Evolutionary conservation across 2,113 vertebrate genomes (phyloP), one percentile per base, ranked within the genome.

Genomic region (Mus spicilegus): DNA sequence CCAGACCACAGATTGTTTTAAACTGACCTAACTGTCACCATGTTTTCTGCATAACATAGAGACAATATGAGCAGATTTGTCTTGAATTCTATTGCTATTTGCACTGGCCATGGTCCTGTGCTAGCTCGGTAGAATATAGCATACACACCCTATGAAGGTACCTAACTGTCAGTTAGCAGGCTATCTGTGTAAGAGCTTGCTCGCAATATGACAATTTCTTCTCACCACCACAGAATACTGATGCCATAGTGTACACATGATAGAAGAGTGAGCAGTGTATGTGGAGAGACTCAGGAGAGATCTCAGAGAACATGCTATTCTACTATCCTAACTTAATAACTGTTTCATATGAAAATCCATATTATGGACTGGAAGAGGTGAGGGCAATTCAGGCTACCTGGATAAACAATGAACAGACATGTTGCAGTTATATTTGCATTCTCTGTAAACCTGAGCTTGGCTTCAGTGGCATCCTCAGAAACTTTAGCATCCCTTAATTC

Each of bases 331-430:
- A 7, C 17, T 17, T 63, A 81, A 46, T 58, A 12, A 51, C 90
- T 39, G 42, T 28, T 94, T 87, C 46, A 75, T 90, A 73, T 1
- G 82, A 91, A 91, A 61, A 28, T 81, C 26, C 76, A 5, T 20
- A 19, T 91, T 77, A 91, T 22, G 3, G 76, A 39, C 33, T 89
- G 92, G 82, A n/a, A 96, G 72, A 73, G 63, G 26, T 3, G 5
- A 36, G 77, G 73, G 36, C 82, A 93, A 84, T 20, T 56, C 56
- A 95, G 39, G 33, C 5, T 5, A 87, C 26, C 11, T 78, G 3
- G 7, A 87, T 19, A 91, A 73, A 89, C 10, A 26, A 72, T 46
- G 7, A 36, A 67, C 78, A 72, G 54, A n/a, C 39, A n/a, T 58
- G 24, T 26, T 20, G 6, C 5, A 39, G 39, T 77, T 63, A 46